phyloP scores from a whole-genome alignment of 2,113 vertebrate genomes.

The Calypte anna region DNA sequence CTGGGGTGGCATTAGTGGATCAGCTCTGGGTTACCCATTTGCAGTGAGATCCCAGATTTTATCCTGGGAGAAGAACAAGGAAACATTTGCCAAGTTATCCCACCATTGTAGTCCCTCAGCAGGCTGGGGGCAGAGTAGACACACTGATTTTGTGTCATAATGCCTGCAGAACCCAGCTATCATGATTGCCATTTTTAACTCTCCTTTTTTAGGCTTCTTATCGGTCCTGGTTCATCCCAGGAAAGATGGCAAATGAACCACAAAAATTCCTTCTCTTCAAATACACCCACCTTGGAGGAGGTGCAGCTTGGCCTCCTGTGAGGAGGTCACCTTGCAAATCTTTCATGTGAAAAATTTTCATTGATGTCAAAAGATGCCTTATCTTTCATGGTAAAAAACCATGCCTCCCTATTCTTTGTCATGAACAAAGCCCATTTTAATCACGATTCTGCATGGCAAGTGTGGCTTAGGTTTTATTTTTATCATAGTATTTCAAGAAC shows the following conservation, averaged over 20 bases:
- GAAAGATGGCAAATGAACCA: not conserved
- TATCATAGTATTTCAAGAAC: not conserved
- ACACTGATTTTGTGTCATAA: not conserved
- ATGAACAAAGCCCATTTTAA: not conserved
- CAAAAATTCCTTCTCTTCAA: not conserved
- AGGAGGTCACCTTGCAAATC: not conserved
- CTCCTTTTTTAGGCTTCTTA: not conserved
- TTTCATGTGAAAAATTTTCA: not conserved
- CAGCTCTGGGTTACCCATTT: fast-evolving
- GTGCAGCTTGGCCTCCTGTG: not conserved
- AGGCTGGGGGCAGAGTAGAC: not conserved
- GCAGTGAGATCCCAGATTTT: not conserved
- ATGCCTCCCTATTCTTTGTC: not conserved
- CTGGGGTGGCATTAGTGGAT: not conserved
- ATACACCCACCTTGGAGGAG: not conserved
- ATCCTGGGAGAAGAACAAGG: not conserved
- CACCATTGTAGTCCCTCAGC: not conserved
- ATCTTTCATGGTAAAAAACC: not conserved
- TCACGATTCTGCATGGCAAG: not conserved
- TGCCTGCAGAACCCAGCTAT: not conserved
- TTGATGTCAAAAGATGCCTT: not conserved
- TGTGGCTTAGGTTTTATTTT: not conserved
- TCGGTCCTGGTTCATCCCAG: not conserved
- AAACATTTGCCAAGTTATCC: not conserved
- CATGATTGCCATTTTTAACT: fast-evolving